Evolutionary conservation across 2,888 invertebrate species (phyloP).

Genomic region (Parnassius mnemosyne): DNA sequence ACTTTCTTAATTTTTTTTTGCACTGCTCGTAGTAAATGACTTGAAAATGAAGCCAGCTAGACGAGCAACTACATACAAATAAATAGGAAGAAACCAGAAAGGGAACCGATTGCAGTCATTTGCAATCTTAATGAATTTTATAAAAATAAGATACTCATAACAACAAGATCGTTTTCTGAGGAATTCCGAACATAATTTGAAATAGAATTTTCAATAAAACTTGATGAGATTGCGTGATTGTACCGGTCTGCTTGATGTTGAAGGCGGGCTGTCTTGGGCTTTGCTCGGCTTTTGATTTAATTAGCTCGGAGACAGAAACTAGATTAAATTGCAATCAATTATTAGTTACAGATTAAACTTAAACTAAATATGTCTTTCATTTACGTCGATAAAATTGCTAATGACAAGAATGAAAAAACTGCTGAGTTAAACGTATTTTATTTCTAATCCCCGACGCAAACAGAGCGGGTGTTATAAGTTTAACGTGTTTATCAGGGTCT

Average conservation of each 20-base stretch:
- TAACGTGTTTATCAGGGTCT: too few species aligned
- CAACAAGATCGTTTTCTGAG: background rate
- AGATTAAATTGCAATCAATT: slow-evolving; percentile 20
- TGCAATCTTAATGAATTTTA: slow-evolving; percentile 2
- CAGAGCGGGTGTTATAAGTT: too few species aligned
- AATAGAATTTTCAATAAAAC: slow-evolving; percentile 22
- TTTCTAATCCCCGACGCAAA: too few species aligned
- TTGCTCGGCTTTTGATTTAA: slow-evolving; percentile 19
- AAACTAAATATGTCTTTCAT: too few species aligned
- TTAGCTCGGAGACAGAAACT: slow-evolving; percentile 17
- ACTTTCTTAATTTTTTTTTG: too few species aligned
- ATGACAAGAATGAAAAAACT: too few species aligned
- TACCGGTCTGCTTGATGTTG: slow-evolving; percentile 14
- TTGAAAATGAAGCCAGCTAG: too few species aligned
- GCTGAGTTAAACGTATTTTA: too few species aligned
- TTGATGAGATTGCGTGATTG: slow-evolving; percentile 20
- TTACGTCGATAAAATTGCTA: too few species aligned
- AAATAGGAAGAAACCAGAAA: too few species aligned
- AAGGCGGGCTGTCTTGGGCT: slow-evolving; percentile 16
- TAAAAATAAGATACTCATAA: background rate
- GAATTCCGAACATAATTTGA: slow-evolving; percentile 10
- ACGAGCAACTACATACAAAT: too few species aligned
- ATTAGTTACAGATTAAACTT: background rate
- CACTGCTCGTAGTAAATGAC: too few species aligned
- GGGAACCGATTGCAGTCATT: background rate